Evolutionary conservation across 2,888 invertebrate species (phyloP).

Genomic region (Patella caerulea): DNA sequence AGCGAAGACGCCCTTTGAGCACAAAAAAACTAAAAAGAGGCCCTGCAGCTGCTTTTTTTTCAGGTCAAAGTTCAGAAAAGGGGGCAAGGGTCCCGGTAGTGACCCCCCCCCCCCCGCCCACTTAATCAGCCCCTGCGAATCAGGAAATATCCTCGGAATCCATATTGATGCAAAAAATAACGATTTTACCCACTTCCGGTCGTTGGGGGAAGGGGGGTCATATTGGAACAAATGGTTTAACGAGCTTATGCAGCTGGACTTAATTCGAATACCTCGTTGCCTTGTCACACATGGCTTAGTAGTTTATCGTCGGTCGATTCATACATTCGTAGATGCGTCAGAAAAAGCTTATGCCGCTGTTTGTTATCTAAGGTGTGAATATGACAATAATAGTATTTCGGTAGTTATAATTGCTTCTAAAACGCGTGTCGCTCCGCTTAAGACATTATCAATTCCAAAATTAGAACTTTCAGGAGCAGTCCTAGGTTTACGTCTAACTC

Average conservation of each 20-base stretch:
- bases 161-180: too few relatives aligned
- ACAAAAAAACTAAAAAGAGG: too few relatives aligned
- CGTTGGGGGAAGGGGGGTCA: too few relatives aligned
- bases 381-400: neutral
- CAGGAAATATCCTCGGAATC: too few relatives aligned
- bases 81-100: too few relatives aligned
- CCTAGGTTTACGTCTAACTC: neutral
- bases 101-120: too few relatives aligned
- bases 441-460: neutral
- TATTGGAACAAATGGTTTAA: neutral
- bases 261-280: neutral
- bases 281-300: neutral
- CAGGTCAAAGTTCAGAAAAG: too few relatives aligned
- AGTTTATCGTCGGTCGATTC: neutral
- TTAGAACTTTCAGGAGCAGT: neutral
- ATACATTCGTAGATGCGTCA: constrained; percentile 1
- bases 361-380: neutral
- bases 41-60: too few relatives aligned
- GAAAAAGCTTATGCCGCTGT: neutral
- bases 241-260: neutral
- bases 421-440: neutral
- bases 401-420: neutral
- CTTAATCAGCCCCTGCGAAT: too few relatives aligned
- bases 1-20: too few relatives aligned
- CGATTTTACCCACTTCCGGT: too few relatives aligned